phyloP scores from a whole-genome alignment of 2,888 invertebrate species.

The Altica lythri region DNA sequence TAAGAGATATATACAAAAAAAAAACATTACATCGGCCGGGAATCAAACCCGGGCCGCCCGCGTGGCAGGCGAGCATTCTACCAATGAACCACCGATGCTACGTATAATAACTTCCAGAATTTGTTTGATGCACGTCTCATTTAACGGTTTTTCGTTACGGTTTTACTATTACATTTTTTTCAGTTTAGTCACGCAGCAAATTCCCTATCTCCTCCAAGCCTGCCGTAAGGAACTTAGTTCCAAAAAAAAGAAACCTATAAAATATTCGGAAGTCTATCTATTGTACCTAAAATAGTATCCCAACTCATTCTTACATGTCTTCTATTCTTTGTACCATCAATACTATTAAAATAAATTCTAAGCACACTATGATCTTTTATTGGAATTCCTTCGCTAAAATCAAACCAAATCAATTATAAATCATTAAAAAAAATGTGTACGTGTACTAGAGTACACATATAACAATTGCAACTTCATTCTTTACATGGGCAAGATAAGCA shows the following conservation, averaged over 20 bases:
- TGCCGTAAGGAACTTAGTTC: neutral
- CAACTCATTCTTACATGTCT: slow-evolving; percentile 71
- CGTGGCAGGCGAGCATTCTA: too few species aligned
- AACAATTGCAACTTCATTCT: too few species aligned
- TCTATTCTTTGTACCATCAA: slow-evolving; percentile 69
- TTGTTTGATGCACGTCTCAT: neutral
- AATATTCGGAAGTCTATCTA: neutral
- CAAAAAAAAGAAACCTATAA: too few species aligned
- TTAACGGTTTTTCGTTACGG: neutral
- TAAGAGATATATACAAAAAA: too few species aligned
- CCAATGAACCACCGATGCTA: too few species aligned
- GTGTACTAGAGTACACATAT: too few species aligned
- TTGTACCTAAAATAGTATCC: slow-evolving; percentile 70
- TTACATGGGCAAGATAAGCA: neutral
- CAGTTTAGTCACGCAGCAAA: too few species aligned
- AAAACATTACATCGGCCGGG: too few species aligned
- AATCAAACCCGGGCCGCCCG: too few species aligned
- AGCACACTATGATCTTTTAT: slow-evolving; percentile 63
- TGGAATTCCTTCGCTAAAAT: slow-evolving; percentile 49
- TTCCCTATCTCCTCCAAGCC: neutral
- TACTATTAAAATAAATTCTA: slow-evolving; percentile 69
- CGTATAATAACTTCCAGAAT: neutral
- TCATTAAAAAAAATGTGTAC: neutral
- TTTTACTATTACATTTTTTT: too few species aligned
- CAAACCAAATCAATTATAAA: neutral